A percentile compares a stretch with the other conserved stretches of the same genome.
Conservation (phyloP, 2,797 vertebrate genomes). For the Labeo calbasu region DNA sequence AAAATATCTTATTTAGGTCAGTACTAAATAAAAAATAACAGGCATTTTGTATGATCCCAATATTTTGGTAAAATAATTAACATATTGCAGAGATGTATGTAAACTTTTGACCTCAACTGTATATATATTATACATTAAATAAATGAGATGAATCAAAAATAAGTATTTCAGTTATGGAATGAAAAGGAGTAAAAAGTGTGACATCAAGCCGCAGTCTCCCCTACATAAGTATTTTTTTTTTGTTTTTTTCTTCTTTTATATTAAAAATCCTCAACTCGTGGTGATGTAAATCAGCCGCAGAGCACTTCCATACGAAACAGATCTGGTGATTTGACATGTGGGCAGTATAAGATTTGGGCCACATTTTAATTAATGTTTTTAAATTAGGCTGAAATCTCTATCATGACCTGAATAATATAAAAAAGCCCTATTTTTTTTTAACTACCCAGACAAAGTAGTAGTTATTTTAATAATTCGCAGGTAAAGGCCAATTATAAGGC, state of each 20-base stretch:
- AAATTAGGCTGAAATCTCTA: constrained; percentile 19
- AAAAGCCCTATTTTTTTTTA: not conserved
- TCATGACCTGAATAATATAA: not conserved
- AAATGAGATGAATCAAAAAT: not conserved
- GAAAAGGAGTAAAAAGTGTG: not conserved
- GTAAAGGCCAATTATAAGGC: constrained; percentile 36
- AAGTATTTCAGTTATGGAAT: not conserved
- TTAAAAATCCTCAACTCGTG: not conserved
- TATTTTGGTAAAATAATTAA: too few species aligned
- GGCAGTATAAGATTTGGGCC: constrained; percentile 6
- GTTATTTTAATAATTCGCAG: constrained; percentile 24
- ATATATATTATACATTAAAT: too few species aligned
- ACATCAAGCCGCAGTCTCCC: not conserved
- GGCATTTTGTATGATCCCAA: too few species aligned
- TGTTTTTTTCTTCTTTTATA: not conserved
- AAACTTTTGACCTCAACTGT: too few species aligned
- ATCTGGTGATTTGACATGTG: not conserved
- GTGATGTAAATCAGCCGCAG: not conserved
- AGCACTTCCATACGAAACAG: not conserved
- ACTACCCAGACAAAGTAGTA: not conserved
- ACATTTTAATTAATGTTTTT: constrained; percentile 30
- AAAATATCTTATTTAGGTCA: too few species aligned
- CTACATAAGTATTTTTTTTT: not conserved
- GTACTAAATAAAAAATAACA: too few species aligned
- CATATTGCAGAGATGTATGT: too few species aligned